Conservation (phyloP, 2,888 invertebrate genomes). For the Rotaria sp. region DNA sequence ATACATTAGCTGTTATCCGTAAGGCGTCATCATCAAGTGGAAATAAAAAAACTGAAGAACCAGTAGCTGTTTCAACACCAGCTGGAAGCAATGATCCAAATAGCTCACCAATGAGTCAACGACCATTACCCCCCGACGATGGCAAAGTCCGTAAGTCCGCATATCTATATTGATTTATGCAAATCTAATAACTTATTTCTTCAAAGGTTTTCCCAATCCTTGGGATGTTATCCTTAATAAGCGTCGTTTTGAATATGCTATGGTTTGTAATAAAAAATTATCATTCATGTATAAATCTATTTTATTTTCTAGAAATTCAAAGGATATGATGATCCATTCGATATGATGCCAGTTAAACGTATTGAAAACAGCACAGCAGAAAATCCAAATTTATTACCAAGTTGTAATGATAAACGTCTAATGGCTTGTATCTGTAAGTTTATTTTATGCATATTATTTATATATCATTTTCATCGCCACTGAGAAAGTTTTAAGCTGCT, state of each 20-base stretch:
- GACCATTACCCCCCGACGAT: not conserved
- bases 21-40: not conserved
- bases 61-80: not conserved
- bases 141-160: conserved; percentile 9
- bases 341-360: conserved; percentile 40
- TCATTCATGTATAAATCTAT: not conserved
- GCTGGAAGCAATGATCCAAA: not conserved
- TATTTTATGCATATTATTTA: not conserved
- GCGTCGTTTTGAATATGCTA: conserved; percentile 38
- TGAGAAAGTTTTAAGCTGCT: too few relatives aligned
- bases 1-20: not conserved
- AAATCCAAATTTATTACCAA: conserved; percentile 38
- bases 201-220: conserved; percentile 38
- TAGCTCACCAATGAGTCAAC: not conserved
- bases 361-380: conserved; percentile 32
- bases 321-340: conserved; percentile 40
- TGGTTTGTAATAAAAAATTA: not conserved
- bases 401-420: conserved; percentile 32
- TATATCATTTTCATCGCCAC: not conserved
- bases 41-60: not conserved
- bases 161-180: not conserved
- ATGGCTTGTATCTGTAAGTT: conserved; percentile 38
- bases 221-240: conserved; percentile 37
- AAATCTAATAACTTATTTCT: not conserved
- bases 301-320: conserved; percentile 33